Conservation (phyloP, 2,113 vertebrate genomes). For the Riparia riparia region DNA sequence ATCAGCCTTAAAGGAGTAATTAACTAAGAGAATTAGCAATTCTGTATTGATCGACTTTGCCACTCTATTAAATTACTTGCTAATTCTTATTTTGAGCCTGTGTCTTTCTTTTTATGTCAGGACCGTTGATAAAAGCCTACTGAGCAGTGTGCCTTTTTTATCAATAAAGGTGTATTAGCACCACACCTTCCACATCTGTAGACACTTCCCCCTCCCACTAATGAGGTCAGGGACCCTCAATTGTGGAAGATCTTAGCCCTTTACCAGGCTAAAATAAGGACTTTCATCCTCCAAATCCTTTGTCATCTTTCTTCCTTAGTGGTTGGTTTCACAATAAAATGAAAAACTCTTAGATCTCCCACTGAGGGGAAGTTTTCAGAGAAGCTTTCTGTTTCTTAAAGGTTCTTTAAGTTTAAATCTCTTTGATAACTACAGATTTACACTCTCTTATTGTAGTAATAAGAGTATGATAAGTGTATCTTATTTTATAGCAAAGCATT, state of each 20-base stretch:
- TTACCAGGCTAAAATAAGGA: not conserved
- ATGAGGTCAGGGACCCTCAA: not conserved
- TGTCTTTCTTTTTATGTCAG: not conserved
- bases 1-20: slow-evolving; percentile 10
- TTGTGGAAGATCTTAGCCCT: not conserved
- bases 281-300: not conserved
- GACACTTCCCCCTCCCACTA: not conserved
- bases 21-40: slow-evolving; percentile 37
- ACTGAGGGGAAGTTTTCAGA: not conserved
- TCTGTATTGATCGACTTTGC: slow-evolving; percentile 19
- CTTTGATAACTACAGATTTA: not conserved
- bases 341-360: not conserved
- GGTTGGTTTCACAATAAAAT: not conserved
- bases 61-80: slow-evolving; percentile 11
- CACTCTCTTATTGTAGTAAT: not conserved
- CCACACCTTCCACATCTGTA: not conserved
- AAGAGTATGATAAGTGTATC: not conserved
- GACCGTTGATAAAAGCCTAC: not conserved
- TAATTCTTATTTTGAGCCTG: slow-evolving; percentile 21
- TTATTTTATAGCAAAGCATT: not conserved
- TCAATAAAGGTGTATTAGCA: not conserved
- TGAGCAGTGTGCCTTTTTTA: not conserved
- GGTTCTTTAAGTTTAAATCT: not conserved
- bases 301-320: not conserved
- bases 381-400: not conserved